Conservation (phyloP, 2,113 vertebrate genomes). For the Polypterus senegalus region DNA sequence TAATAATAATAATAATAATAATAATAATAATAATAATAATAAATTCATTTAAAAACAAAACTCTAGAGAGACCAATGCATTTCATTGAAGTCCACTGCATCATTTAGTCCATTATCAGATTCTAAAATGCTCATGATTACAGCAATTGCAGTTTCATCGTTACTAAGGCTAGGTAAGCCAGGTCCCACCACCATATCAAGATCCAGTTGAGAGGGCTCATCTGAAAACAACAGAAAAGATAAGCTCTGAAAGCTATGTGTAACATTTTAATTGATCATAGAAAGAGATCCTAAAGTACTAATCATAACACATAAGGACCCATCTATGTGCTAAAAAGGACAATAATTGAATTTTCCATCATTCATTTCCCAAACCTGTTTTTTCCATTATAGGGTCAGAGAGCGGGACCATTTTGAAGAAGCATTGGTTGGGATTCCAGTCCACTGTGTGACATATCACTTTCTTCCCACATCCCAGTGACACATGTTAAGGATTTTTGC, state of each 20-base stretch:
- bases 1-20: background rate
- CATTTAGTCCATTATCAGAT: conserved; percentile 69
- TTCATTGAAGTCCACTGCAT: conserved; percentile 64
- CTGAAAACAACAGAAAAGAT: conserved; percentile 31
- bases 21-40: background rate
- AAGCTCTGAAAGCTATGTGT: background rate
- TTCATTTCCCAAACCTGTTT: no score
- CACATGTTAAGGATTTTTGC: no score
- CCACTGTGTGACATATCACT: no score
- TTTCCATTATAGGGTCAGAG: no score
- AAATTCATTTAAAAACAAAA: conserved; percentile 11
- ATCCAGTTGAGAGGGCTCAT: conserved; percentile 62
- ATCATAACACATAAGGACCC: no score
- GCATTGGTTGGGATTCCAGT: no score
- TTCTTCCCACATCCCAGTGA: no score
- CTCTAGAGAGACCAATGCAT: conserved; percentile 76
- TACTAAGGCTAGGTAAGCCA: conserved; percentile 45
- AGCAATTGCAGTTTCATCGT: conserved; percentile 71
- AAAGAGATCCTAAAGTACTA: no score
- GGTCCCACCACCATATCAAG: conserved; percentile 66
- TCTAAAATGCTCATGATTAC: conserved; percentile 86
- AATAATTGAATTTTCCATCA: no score
- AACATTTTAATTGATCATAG: no score
- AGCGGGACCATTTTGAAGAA: no score
- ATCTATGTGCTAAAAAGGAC: no score